Base-by-base conservation (phyloP, 2,888 invertebrate species). In the Lasioglossum vierecki region DNA sequence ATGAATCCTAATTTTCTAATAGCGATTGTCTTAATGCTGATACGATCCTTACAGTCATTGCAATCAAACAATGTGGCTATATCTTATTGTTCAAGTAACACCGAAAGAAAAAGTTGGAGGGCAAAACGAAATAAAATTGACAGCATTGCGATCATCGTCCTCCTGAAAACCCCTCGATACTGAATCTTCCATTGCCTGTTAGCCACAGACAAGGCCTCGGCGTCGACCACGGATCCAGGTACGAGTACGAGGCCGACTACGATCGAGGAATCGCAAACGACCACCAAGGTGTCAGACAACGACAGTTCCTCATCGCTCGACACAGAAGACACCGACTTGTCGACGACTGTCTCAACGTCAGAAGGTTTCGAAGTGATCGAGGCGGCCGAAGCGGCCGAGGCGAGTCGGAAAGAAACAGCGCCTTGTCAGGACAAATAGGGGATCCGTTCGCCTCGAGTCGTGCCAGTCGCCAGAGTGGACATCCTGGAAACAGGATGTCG, bases 331-430 rank as follows among this genome's bases (percentile, higher is more conserved):
- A 76, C 74, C 39, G 60, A 84, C 35, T 87, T 89, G 26, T 79
- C 87, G 13, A 91, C 89, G 66, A 90, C 92, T 72, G 88, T 85
- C 9, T 92, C 92, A 41, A 89, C 91, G n/a, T 89, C 93, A 22
- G 94, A 93, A 70, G 91, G 91, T n/a, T 94, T 93, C 77, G 93
- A 94, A 81, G 93, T 94, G 46, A 93, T 93, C 74, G 93, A 93
- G 71, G 83, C 91, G 8, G 70, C 90, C 74, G 93, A 93, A 68
- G 83, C 91, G 8, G 70, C 89, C 41, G 84, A 89, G 35, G 80
- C 83, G 74, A 83, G 84, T 71, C 70, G 82, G 53, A 89, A 88
- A 79, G 88, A 89, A 79, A 26, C 79, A 66, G 53, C 82, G n/a
- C 72, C 90, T 57, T 66, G 70, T 22, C 84, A 76, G n/a, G 79